phyloP scores from a whole-genome alignment of 2,113 vertebrate genomes.

The Sphyrna mokarran region DNA sequence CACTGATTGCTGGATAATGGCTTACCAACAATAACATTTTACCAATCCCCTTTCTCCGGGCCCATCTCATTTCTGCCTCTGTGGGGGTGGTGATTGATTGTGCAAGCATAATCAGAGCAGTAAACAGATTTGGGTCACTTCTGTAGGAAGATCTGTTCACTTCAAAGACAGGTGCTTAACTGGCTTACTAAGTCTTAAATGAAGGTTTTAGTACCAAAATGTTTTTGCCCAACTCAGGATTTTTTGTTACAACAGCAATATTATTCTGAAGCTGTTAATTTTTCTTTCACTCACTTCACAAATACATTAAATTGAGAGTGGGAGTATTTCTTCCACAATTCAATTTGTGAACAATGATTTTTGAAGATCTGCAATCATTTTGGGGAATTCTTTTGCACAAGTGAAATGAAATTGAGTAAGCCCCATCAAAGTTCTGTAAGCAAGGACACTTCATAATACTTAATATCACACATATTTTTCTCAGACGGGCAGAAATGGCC shows the following conservation, averaged over 20 bases:
- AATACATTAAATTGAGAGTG: background rate
- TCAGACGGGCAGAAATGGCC: background rate
- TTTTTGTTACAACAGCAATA: background rate
- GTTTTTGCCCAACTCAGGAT: background rate
- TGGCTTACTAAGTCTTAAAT: constrained; percentile 46
- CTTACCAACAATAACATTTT: constrained; percentile 77
- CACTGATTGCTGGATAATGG: constrained; percentile 78
- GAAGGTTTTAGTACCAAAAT: constrained; percentile 38
- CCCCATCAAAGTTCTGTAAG: background rate
- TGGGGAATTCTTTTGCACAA: background rate
- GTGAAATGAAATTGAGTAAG: background rate
- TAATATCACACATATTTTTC: background rate
- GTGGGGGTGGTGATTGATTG: constrained; percentile 57
- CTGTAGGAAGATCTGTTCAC: constrained; percentile 45
- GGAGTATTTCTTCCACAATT: background rate
- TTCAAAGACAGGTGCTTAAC: constrained; percentile 49
- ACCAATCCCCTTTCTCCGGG: constrained; percentile 73
- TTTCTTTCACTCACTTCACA: background rate
- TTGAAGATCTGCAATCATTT: background rate
- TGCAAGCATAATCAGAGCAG: constrained; percentile 57
- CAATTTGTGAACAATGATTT: background rate
- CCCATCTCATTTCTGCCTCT: constrained; percentile 55
- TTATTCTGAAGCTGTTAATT: constrained; percentile 9
- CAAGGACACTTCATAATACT: background rate
- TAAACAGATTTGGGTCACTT: constrained; percentile 58